A percentile compares a stretch with the other conserved stretches of the same genome.
These are phyloP conservation scores for Petrosia ficiformis DNA, from an alignment of 37 sponge, comb jelly and placozoan genomes.

Conservation along the genomic window DNA sequence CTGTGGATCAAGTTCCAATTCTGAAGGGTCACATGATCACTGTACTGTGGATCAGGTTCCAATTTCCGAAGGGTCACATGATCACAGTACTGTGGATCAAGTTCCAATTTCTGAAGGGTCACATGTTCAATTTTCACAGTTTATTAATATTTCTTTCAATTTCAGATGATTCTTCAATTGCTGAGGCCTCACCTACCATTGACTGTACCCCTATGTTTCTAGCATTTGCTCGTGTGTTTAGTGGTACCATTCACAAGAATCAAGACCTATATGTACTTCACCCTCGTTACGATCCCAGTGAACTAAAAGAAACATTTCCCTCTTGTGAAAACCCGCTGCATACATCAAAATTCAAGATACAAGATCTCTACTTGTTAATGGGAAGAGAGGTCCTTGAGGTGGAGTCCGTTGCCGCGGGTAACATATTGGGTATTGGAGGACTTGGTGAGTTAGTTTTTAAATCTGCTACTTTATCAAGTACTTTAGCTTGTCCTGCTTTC, in stretches of 20 bases:
- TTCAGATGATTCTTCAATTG: no score
- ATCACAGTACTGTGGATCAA: no score
- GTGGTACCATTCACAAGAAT: slow-evolving; percentile 69
- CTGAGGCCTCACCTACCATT: no score
- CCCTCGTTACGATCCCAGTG: slow-evolving; percentile 81
- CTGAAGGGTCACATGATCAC: no score
- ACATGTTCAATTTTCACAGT: no score
- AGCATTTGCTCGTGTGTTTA: slow-evolving; percentile 87
- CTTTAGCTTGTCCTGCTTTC: slow-evolving; percentile 87
- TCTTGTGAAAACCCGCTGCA: slow-evolving; percentile 16
- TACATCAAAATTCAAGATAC: slow-evolving; percentile 26
- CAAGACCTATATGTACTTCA: slow-evolving; percentile 76
- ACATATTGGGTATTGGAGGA: slow-evolving; percentile 87
- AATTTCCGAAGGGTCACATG: no score
- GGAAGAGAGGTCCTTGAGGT: slow-evolving; percentile 78
- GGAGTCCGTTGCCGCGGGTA: slow-evolving; percentile 81
- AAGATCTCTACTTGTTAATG: slow-evolving; percentile 86
- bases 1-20: no score
- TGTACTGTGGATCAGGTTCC: no score
- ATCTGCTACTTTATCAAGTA: slow-evolving; percentile 79
- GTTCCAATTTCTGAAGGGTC: no score
- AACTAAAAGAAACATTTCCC: no score
- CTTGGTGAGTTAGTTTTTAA: slow-evolving; percentile 78
- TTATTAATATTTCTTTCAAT: no score
- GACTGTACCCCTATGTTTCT: slow-evolving; percentile 32